These are phyloP conservation scores for Epinotia ramella DNA, from an alignment of 2,888 invertebrate genomes.

Conservation along the genomic window DNA sequence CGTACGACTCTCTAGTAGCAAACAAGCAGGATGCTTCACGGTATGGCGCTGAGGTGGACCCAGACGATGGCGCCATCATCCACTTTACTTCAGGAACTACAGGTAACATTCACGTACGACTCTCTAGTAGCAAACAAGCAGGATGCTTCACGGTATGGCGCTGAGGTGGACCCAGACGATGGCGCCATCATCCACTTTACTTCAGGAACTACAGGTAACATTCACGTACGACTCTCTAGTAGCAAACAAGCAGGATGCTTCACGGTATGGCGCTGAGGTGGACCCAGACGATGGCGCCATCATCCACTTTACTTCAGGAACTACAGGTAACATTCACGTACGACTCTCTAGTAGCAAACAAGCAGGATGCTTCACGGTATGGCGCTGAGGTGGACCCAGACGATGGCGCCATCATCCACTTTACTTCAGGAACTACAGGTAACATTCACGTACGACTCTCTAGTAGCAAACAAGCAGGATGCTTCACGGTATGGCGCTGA, in stretches of 20 bases:
- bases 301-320: constrained; percentile 93
- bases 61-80: constrained; percentile 90
- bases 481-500: constrained; percentile 76
- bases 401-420: constrained; percentile 91
- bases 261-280: constrained; percentile 81
- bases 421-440: constrained; percentile 89
- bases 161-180: constrained; percentile 87
- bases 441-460: constrained; percentile 57
- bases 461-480: constrained; percentile 61
- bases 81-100: constrained; percentile 91
- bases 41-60: constrained; percentile 85
- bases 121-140: constrained; percentile 60
- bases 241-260: constrained; percentile 59
- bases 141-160: constrained; percentile 73
- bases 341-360: constrained; percentile 61
- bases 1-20: constrained; percentile 61
- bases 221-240: constrained; percentile 61
- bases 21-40: constrained; percentile 60
- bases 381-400: constrained; percentile 87
- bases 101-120: constrained; percentile 62
- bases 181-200: constrained; percentile 93
- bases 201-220: constrained; percentile 84
- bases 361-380: constrained; percentile 62
- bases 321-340: constrained; percentile 69
- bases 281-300: constrained; percentile 89